These are phyloP conservation scores for Drosophila rellima DNA, from an alignment of 2,888 invertebrate genomes.

Conservation along the genomic window DNA sequence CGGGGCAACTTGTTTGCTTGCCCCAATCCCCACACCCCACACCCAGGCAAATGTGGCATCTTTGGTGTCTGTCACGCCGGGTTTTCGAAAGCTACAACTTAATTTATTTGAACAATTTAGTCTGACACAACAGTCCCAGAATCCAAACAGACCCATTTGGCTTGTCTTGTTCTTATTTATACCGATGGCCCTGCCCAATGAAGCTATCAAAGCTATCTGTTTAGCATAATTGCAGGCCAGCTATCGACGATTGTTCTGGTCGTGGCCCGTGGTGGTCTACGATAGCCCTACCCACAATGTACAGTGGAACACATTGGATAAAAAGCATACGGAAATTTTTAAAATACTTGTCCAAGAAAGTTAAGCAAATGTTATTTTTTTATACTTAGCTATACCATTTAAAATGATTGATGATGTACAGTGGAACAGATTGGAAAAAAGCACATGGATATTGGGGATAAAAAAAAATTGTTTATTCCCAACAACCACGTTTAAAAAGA, in stretches of 20 bases:
- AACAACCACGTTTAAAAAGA: too few relatives aligned
- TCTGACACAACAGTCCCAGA: slow-evolving; percentile 66
- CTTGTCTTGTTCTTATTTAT: slow-evolving; percentile 72
- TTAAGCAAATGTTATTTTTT: too few relatives aligned
- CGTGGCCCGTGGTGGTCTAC: slow-evolving; percentile 49
- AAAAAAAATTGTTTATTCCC: too few relatives aligned
- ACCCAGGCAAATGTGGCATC: slow-evolving; percentile 39
- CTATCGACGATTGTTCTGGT: slow-evolving; percentile 34
- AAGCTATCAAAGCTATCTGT: slow-evolving; percentile 72
- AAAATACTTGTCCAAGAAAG: not conserved
- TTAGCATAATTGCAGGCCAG: slow-evolving; percentile 75
- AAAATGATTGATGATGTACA: too few relatives aligned
- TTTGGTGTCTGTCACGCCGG: slow-evolving; percentile 41
- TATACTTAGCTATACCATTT: too few relatives aligned
- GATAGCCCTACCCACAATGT: slow-evolving; percentile 16
- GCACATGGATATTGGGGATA: too few relatives aligned
- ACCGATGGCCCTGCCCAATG: slow-evolving; percentile 64
- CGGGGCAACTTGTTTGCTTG: slow-evolving; percentile 66
- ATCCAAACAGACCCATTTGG: slow-evolving; percentile 56
- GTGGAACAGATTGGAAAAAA: too few relatives aligned
- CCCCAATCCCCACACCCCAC: slow-evolving; percentile 75
- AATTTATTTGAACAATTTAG: slow-evolving; percentile 82
- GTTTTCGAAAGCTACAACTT: slow-evolving; percentile 77
- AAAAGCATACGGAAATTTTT: not conserved
- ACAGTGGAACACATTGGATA: slow-evolving; percentile 34